Evolutionary conservation across 30 jellyfish, hydroid and myxozoan species (phyloP).

Genomic region (Rhopilema esculentum): DNA sequence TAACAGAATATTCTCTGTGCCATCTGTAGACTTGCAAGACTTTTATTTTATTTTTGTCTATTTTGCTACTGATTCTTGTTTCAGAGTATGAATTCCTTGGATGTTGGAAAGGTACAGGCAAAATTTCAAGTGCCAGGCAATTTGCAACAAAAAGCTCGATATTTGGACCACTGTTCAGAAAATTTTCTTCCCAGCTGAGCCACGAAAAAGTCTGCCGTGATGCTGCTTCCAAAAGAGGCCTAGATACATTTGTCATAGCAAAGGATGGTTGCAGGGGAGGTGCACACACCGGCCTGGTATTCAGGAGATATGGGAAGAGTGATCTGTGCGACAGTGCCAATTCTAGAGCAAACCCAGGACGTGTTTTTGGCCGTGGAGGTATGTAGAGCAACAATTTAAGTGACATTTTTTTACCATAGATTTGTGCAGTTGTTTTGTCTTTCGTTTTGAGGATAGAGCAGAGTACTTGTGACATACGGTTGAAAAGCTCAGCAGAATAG

Average conservation of each 20-base stretch:
- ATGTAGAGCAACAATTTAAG: too few relatives aligned
- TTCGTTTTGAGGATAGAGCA: too few relatives aligned
- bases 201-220: slow-evolving; percentile 11
- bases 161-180: slow-evolving; percentile 60
- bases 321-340: slow-evolving; percentile 4
- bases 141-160: slow-evolving; percentile 1
- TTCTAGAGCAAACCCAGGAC: slow-evolving; percentile 9
- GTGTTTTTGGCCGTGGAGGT: slow-evolving; percentile 55
- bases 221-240: slow-evolving; percentile 31
- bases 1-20: too few relatives aligned
- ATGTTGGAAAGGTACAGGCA: slow-evolving; percentile 45
- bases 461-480: too few relatives aligned
- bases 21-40: too few relatives aligned
- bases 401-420: too few relatives aligned
- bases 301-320: slow-evolving; percentile 35
- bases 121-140: neutral
- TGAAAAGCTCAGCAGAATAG: too few relatives aligned
- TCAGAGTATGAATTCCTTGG: slow-evolving; percentile 52
- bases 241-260: slow-evolving; percentile 28
- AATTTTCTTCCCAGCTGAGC: neutral
- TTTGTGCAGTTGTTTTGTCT: too few relatives aligned
- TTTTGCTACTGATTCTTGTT: neutral
- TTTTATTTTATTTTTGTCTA: too few relatives aligned
- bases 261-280: slow-evolving; percentile 62
- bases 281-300: slow-evolving; percentile 50